Evolutionary conservation across 2,113 vertebrate species (phyloP).

Genomic region (Circaetus cinerascens): DNA sequence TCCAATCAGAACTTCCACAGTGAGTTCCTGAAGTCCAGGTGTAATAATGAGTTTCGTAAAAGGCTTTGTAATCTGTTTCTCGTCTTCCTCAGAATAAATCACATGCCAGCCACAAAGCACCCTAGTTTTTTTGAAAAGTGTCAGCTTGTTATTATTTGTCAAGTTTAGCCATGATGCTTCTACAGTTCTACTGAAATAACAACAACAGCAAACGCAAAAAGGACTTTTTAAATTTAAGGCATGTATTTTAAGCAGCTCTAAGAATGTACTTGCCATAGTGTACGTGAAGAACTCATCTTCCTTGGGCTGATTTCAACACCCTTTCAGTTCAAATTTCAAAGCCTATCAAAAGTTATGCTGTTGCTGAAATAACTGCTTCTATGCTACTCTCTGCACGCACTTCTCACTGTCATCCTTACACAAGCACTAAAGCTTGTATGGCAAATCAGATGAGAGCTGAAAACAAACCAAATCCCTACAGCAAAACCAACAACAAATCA

Average conservation of each 20-base stretch:
- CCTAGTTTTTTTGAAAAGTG: no score
- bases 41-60: conserved; percentile 37
- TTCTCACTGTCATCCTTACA: neutral
- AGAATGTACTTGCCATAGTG: neutral
- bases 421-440: neutral
- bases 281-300: neutral
- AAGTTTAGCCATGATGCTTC: no score
- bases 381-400: neutral
- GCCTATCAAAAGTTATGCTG: neutral
- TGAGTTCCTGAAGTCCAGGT: conserved; percentile 25
- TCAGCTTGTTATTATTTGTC: no score
- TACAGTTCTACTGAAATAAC: neutral
- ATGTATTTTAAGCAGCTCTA: neutral
- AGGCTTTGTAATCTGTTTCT: neutral
- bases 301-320: neutral
- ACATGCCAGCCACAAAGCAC: no score
- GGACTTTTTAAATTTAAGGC: neutral
- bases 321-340: neutral
- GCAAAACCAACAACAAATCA: neutral
- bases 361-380: neutral
- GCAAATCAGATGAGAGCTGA: neutral
- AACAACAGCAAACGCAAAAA: neutral
- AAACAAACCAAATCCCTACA: neutral
- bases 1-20: neutral
- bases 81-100: neutral